These are phyloP conservation scores for Percopsis omiscomaycus DNA, from an alignment of 2,797 vertebrate genomes.

Conservation along the genomic window DNA sequence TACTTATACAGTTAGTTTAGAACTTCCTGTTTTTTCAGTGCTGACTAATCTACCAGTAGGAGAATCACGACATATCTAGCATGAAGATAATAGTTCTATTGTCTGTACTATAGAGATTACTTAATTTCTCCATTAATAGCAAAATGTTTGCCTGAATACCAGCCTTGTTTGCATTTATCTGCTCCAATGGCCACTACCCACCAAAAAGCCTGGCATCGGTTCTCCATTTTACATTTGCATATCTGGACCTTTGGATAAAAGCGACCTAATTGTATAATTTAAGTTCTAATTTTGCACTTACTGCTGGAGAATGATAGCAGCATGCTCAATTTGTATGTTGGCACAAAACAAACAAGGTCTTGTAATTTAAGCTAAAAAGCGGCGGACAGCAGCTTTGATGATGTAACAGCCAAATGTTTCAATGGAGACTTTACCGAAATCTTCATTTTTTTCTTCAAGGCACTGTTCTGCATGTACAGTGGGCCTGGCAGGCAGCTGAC, in stretches of 20 bases:
- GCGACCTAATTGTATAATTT: too few species aligned
- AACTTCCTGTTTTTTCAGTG: too few species aligned
- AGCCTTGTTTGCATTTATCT: background rate
- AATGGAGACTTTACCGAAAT: slow-evolving; percentile 60
- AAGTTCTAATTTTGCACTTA: too few species aligned
- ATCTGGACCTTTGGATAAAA: too few species aligned
- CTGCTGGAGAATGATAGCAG: too few species aligned
- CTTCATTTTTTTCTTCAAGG: slow-evolving; percentile 83
- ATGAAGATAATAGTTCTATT: background rate
- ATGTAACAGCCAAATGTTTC: too few species aligned
- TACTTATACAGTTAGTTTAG: too few species aligned
- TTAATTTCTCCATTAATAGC: background rate
- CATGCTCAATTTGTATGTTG: too few species aligned
- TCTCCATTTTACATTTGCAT: background rate
- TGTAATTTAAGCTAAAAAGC: too few species aligned
- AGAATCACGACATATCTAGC: background rate
- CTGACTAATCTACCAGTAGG: too few species aligned
- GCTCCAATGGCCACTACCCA: background rate
- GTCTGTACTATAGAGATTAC: background rate
- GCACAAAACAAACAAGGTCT: too few species aligned
- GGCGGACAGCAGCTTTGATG: too few species aligned
- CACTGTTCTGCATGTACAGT: slow-evolving; percentile 69
- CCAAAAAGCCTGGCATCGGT: background rate
- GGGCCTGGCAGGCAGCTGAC: slow-evolving; percentile 90
- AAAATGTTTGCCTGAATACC: background rate